phyloP scores from a whole-genome alignment of 2,888 invertebrate species.

The Hirtodrosophila confusa region DNA sequence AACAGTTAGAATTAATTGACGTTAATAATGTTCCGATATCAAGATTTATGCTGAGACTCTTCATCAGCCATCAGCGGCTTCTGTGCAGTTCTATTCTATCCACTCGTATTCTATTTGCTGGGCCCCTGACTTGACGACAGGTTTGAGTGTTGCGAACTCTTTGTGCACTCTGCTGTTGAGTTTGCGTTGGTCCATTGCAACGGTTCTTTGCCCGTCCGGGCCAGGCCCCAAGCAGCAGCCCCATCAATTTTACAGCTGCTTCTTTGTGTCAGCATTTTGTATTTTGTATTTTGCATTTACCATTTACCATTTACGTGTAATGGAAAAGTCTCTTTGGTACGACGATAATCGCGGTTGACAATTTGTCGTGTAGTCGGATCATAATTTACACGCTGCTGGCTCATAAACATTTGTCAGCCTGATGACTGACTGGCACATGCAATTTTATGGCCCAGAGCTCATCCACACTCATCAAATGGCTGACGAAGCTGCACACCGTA shows the following conservation, averaged over 20 bases:
- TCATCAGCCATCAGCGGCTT: slow-evolving; percentile 31
- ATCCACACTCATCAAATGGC: not conserved
- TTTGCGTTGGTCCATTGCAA: slow-evolving; percentile 55
- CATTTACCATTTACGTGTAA: slow-evolving; percentile 40
- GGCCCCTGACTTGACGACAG: slow-evolving; percentile 37
- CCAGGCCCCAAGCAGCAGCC: slow-evolving; percentile 25
- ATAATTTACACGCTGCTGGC: slow-evolving; percentile 34
- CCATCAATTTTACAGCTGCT: slow-evolving; percentile 58
- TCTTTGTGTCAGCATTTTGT: slow-evolving; percentile 56
- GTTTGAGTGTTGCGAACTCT: slow-evolving; percentile 31
- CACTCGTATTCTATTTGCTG: slow-evolving; percentile 40
- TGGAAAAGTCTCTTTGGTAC: slow-evolving; percentile 30
- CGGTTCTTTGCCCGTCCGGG: slow-evolving; percentile 37
- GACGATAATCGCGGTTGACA: slow-evolving; percentile 59
- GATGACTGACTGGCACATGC: slow-evolving; percentile 10
- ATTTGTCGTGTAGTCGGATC: slow-evolving; percentile 51
- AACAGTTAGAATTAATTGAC: slow-evolving; percentile 77
- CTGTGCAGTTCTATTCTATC: slow-evolving; percentile 13
- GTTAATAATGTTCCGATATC: slow-evolving; percentile 77
- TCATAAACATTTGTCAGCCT: slow-evolving; percentile 38
- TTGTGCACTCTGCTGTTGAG: slow-evolving; percentile 17
- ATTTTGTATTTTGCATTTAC: slow-evolving; percentile 25
- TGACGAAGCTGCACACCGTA: slow-evolving; percentile 5
- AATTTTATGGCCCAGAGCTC: slow-evolving; percentile 29
- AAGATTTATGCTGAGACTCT: slow-evolving; percentile 61